Evolutionary conservation across 64 coral and sea anemone species (phyloP).

Genomic region (Pocillopora verrucosa): DNA sequence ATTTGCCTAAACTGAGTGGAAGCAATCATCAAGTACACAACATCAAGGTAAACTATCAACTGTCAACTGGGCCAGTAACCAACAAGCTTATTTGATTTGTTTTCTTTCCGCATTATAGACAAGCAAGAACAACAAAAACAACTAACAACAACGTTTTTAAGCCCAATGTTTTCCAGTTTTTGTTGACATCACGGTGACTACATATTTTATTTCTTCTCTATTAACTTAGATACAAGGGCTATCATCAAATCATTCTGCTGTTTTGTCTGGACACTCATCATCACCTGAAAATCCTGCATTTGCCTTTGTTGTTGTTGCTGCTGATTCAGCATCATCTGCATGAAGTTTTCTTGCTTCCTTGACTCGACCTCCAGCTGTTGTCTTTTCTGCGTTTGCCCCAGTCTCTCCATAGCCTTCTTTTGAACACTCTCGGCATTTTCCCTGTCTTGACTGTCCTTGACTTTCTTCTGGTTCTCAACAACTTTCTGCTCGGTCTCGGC

Average conservation of each 20-base stretch:
- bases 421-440: too few relatives aligned
- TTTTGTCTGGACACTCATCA: conserved; percentile 57
- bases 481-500: too few relatives aligned
- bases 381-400: too few relatives aligned
- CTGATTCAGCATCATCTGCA: conserved; percentile 58
- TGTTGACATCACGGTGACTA: neutral
- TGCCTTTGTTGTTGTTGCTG: conserved; percentile 64
- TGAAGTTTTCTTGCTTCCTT: conserved; percentile 61
- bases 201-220: conserved; percentile 42
- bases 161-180: conserved; percentile 19
- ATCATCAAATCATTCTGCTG: conserved; percentile 56
- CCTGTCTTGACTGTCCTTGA: too few relatives aligned
- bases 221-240: conserved; percentile 43
- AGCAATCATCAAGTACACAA: neutral
- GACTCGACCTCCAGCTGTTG: conserved; percentile 28
- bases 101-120: conserved; percentile 11
- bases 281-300: conserved; percentile 47
- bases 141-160: conserved; percentile 11
- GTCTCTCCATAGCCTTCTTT: too few relatives aligned
- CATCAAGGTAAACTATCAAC: conserved; percentile 2
- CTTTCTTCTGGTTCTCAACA: too few relatives aligned
- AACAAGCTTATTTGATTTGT: conserved; percentile 30
- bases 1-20: too few relatives aligned
- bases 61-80: conserved; percentile 10
- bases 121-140: conserved; percentile 25